A percentile compares a stretch with the other conserved stretches of the same genome.
These are phyloP conservation scores for Montipora capitata DNA, from an alignment of 92 coral and sea anemone genomes.

Conservation along the genomic window DNA sequence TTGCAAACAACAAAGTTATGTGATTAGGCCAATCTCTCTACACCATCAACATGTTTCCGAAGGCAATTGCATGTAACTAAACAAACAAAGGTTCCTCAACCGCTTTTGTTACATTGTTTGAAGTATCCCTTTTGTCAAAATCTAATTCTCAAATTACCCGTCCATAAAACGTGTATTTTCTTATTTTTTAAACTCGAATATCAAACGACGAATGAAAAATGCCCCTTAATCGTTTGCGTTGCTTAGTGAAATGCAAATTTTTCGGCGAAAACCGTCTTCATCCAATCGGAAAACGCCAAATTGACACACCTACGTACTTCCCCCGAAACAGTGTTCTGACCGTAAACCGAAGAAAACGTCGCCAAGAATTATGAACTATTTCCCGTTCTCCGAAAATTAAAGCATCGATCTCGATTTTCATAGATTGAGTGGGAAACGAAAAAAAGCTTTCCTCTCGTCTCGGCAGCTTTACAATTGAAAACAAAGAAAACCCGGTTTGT, in stretches of 20 bases:
- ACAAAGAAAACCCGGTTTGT: not conserved
- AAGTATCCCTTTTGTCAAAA: not conserved
- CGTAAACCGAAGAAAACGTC: not conserved
- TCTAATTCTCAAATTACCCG: not conserved
- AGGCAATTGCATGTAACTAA: no score
- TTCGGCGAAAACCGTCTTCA: not conserved
- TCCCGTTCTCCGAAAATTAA: not conserved
- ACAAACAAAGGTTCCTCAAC: no score
- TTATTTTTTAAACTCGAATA: no score
- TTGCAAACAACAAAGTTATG: not conserved
- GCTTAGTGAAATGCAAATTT: slow-evolving; percentile 26
- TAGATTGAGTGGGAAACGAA: no score
- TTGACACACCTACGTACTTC: slow-evolving; percentile 41
- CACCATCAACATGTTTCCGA: no score
- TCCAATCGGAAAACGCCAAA: slow-evolving; percentile 35
- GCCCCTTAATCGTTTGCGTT: not conserved
- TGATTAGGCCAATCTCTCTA: not conserved
- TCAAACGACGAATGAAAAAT: no score
- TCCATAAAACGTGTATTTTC: no score
- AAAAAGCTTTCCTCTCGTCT: not conserved
- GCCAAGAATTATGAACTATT: not conserved
- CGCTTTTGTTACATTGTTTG: no score
- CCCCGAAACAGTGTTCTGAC: slow-evolving; percentile 20
- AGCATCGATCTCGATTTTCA: not conserved
- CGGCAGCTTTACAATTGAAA: not conserved